Conservation (phyloP, 2,797 vertebrate species). For the Odontamblyopus lacepedii region DNA sequence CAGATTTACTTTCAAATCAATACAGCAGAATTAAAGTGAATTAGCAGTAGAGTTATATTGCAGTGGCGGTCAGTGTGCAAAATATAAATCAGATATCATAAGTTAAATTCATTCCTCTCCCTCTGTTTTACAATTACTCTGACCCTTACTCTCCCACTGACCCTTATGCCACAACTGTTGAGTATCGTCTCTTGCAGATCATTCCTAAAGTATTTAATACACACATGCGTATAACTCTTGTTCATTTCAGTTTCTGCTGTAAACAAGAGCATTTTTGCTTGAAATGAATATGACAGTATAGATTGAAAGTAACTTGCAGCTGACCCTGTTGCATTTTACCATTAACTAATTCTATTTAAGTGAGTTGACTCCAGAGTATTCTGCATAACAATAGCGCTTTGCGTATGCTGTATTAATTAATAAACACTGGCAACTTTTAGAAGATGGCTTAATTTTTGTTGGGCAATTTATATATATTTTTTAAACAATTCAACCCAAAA, state of each 20-base stretch:
- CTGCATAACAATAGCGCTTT: conserved; percentile 4
- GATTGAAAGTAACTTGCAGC: no score
- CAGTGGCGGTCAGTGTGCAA: neutral
- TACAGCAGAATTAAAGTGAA: neutral
- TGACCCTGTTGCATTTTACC: no score
- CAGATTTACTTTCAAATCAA: neutral
- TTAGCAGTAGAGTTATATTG: neutral
- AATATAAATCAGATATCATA: neutral
- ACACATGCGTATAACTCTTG: neutral
- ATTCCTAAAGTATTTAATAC: neutral
- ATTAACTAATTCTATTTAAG: neutral
- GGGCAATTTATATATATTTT: neutral
- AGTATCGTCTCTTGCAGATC: no score
- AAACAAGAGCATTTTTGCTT: neutral
- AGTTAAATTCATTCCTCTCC: neutral
- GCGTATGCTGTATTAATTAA: conserved; percentile 12
- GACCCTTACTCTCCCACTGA: neutral
- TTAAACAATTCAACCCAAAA: neutral
- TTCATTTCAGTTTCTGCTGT: neutral
- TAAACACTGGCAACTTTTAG: neutral
- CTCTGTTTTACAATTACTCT: neutral
- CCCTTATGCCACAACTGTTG: neutral
- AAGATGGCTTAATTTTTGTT: neutral
- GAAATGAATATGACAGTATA: neutral
- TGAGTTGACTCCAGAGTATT: conserved; percentile 11